Conservation (phyloP, 2,797 vertebrate species). For the Propithecus perrieri region DNA sequence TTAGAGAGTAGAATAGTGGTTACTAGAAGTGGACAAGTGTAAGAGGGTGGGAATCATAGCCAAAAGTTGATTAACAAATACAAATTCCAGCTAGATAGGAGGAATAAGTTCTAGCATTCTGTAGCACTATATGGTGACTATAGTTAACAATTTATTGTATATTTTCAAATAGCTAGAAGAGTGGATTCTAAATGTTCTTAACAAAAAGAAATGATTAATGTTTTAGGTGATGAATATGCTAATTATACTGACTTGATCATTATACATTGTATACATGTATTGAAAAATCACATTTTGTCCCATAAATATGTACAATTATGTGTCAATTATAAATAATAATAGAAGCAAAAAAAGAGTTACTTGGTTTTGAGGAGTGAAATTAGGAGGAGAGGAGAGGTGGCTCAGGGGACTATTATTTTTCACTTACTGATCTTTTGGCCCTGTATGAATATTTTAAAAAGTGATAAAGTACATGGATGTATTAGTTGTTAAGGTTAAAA, state of each 20-base stretch:
- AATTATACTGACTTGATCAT: not conserved
- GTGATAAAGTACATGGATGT: not conserved
- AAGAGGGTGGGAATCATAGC: not conserved
- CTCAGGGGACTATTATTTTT: not conserved
- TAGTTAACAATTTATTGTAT: not conserved
- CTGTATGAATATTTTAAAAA: slow-evolving; percentile 20
- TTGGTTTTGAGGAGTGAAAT: slow-evolving; percentile 19
- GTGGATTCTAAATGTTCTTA: not conserved
- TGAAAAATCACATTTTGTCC: not conserved
- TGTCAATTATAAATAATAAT: not conserved
- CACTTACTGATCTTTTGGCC: not conserved
- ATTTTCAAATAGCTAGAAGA: not conserved
- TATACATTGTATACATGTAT: not conserved
- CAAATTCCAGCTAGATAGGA: not conserved
- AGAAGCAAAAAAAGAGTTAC: not conserved
- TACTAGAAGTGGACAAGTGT: not conserved
- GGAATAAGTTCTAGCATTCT: not conserved
- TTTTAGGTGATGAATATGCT: not conserved
- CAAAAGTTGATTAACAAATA: not conserved
- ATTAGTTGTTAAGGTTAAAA: slow-evolving; percentile 11
- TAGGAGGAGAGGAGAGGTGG: not conserved
- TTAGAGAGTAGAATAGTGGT: not conserved
- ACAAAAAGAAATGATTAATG: not conserved
- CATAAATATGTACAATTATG: not conserved
- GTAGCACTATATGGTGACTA: not conserved